Percentiles rank a stretch among this genome's conserved stretches.
Conservation (phyloP, 2,113 vertebrate species). For the Pandion haliaetus region DNA sequence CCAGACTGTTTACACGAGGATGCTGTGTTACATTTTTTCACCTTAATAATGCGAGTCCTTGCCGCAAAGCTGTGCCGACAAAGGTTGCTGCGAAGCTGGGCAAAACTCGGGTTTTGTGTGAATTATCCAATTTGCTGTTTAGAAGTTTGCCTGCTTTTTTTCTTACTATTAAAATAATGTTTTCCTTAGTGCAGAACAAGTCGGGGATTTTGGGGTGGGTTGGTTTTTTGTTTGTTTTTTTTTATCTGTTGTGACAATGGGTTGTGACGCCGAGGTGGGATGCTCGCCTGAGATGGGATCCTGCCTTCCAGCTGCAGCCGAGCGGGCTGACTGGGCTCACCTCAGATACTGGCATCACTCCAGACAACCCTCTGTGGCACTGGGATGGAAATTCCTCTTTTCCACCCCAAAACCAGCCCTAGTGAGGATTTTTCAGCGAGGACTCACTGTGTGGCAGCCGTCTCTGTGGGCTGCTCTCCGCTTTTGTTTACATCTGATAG, state of each 20-base stretch:
- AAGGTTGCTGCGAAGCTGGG: not conserved
- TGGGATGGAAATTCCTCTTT: not conserved
- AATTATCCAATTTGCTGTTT: not conserved
- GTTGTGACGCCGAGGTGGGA: rapidly evolving
- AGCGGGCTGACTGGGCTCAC: not conserved
- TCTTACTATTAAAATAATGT: not conserved
- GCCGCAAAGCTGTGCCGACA: rapidly evolving
- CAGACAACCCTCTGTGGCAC: not conserved
- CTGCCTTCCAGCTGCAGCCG: not conserved
- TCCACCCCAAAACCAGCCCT: not conserved
- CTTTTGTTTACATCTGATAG: conserved; percentile 29
- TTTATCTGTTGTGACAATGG: no score
- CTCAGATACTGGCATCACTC: not conserved
- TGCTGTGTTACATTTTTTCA: not conserved
- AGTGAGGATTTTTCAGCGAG: not conserved
- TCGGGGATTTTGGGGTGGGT: rapidly evolving
- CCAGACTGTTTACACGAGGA: not conserved
- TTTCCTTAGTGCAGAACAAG: not conserved
- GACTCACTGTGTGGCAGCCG: not conserved
- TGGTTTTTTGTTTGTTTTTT: not conserved
- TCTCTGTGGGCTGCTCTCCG: not conserved
- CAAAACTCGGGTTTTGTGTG: not conserved
- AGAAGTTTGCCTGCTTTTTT: not conserved
- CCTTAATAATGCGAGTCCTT: not conserved
- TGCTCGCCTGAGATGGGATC: not conserved